Evolutionary conservation across 2,797 vertebrate species (phyloP).

Genomic region (Anguilla obscura): DNA sequence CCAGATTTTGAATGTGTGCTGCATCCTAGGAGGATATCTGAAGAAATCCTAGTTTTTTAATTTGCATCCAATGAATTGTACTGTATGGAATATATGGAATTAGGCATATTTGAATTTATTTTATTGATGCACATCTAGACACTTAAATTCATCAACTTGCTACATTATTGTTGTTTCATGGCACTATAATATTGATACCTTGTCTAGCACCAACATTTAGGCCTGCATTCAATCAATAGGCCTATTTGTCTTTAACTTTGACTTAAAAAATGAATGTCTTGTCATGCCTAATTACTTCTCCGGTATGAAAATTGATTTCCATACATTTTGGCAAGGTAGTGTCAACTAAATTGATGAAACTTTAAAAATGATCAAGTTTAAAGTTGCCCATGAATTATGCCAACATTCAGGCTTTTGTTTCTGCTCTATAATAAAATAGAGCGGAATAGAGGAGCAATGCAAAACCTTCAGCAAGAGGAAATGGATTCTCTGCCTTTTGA

Average conservation of each 20-base stretch:
- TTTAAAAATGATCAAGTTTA: neutral
- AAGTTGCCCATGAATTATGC: neutral
- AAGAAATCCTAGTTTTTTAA: neutral
- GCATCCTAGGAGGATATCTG: neutral
- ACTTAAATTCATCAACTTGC: neutral
- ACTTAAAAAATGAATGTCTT: neutral
- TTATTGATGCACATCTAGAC: neutral
- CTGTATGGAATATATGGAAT: neutral
- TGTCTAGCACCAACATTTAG: neutral
- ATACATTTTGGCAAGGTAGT: neutral
- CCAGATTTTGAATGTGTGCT: neutral
- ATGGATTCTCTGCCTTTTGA: neutral
- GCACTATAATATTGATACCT: neutral
- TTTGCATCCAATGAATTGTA: neutral
- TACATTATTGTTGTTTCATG: neutral
- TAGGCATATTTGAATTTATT: neutral
- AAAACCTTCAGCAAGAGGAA: neutral
- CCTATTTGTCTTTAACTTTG: neutral
- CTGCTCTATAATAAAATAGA: neutral
- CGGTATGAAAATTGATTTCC: neutral
- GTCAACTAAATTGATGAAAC: neutral
- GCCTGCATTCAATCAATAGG: neutral
- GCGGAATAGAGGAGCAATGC: neutral
- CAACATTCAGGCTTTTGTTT: neutral
- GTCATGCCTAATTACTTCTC: neutral